phyloP scores from a whole-genome alignment of 2,113 vertebrate genomes.

The Tychaedon coryphoeus region DNA sequence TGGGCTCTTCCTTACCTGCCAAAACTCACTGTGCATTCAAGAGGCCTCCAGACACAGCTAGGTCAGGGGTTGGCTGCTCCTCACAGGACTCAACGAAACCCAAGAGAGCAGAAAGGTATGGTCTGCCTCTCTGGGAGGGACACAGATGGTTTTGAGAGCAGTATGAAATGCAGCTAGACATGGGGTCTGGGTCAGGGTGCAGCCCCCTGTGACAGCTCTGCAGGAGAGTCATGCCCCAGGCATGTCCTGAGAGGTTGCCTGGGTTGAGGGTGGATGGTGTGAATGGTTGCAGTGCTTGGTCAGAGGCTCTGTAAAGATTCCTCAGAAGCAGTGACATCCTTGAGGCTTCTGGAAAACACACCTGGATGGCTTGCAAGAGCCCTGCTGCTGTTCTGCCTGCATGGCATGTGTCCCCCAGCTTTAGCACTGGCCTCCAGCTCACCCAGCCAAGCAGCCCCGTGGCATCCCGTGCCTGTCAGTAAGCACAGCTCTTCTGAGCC shows the following conservation, averaged over 20 bases:
- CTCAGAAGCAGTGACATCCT: background rate
- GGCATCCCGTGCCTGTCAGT: background rate
- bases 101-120: background rate
- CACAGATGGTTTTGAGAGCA: background rate
- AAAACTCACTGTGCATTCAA: background rate
- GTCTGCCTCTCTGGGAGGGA: background rate
- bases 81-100: background rate
- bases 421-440: background rate
- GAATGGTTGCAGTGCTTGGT: background rate
- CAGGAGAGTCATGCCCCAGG: background rate
- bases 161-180: rapidly evolving
- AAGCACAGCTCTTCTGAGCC: background rate
- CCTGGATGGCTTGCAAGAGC: background rate
- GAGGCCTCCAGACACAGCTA: background rate
- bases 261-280: too few relatives aligned
- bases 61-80: background rate
- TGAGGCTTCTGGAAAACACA: background rate
- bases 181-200: background rate
- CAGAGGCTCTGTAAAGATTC: background rate
- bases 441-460: background rate
- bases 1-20: background rate
- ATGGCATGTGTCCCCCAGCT: background rate
- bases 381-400: background rate
- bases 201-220: background rate
- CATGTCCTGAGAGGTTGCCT: rapidly evolving